Base-by-base conservation (phyloP, 2,888 invertebrate genomes). In the Schizotus pectinicornis region DNA sequence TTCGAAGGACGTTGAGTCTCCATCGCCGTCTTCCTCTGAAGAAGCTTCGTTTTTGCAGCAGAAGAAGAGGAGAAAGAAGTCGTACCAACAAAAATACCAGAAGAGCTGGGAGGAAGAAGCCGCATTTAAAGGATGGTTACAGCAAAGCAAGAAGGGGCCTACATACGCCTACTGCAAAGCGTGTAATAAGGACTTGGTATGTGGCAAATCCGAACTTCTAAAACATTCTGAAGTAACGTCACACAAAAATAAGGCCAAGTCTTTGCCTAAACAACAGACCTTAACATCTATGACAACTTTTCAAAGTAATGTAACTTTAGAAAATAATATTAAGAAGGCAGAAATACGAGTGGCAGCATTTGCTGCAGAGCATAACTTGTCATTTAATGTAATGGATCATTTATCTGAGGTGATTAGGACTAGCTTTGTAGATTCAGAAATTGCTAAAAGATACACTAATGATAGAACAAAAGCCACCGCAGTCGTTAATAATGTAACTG, bases 311-410 rank as follows among this genome's bases (percentile, higher is more conserved):
- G 39, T 47, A 14, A 41, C 7, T 35, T 46, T 51, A 34, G 22
- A 56, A 35, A 56, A 45, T 36, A 22, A 54, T 31, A 34, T 53
- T 9, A 61, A 58, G 49, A 50, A 35, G 6, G 50, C 55, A 8
- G 58, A 61, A 50, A 41, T 59, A 9, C 47, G 55, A 30, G 12
- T 61, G 33, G 49, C 57, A 9, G 6, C 45, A n/a, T 37, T 46
- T 47, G 51, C 37, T 38, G 62, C 50, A 43, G 51, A 59, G 43
- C 54, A 61, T 35, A 61, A 68, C 33, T 36, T 70, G 11, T 51
- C 67, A 36, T 66, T 69, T 46, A 64, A 56, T 52, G 38, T 58
- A 13, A 56, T 67, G 36, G 64, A 62, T 22, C 68, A 68, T 61
- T 55, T 70, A 39, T 54, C 63, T 31, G 52, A 61, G 36, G 13